Conservation (phyloP, 2,888 invertebrate species). For the Apodemia mormo region DNA sequence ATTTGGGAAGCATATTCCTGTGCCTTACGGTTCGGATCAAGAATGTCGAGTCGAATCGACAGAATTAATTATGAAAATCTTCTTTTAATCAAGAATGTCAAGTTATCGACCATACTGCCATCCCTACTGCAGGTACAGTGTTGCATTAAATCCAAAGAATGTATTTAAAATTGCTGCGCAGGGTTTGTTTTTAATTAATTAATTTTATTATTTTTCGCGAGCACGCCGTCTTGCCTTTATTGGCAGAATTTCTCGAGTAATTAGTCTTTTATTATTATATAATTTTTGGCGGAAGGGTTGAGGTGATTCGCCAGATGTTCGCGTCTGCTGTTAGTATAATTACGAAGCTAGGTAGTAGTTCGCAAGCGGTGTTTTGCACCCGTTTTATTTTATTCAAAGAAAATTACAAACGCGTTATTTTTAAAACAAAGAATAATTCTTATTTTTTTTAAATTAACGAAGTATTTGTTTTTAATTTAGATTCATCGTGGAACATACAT, state of each 20-base stretch:
- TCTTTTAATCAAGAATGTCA: too few relatives aligned
- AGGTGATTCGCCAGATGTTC: conserved; percentile 57
- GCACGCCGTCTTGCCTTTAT: conserved; percentile 75
- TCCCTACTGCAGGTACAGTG: conserved; percentile 3
- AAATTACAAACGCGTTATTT: background rate
- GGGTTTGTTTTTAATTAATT: conserved; percentile 79
- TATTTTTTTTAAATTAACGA: background rate
- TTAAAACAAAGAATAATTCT: background rate
- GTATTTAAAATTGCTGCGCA: conserved; percentile 38
- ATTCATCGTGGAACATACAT: too few relatives aligned
- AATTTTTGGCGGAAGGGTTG: conserved; percentile 76
- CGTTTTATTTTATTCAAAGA: conserved; percentile 6
- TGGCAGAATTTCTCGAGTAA: conserved; percentile 76
- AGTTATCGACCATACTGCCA: background rate
- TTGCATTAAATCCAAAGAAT: conserved; percentile 25
- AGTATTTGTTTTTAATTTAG: background rate
- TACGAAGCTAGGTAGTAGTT: conserved; percentile 18
- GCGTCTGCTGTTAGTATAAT: conserved; percentile 27
- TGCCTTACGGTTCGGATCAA: too few relatives aligned
- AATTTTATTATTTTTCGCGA: conserved; percentile 76
- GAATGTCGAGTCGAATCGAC: too few relatives aligned
- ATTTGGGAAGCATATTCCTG: too few relatives aligned
- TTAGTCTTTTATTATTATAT: conserved; percentile 82
- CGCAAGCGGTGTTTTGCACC: conserved; percentile 11
- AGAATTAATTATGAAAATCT: too few relatives aligned